Evolutionary conservation across 2,113 vertebrate genomes (phyloP).

Genomic region (Planiliza haematocheilus): DNA sequence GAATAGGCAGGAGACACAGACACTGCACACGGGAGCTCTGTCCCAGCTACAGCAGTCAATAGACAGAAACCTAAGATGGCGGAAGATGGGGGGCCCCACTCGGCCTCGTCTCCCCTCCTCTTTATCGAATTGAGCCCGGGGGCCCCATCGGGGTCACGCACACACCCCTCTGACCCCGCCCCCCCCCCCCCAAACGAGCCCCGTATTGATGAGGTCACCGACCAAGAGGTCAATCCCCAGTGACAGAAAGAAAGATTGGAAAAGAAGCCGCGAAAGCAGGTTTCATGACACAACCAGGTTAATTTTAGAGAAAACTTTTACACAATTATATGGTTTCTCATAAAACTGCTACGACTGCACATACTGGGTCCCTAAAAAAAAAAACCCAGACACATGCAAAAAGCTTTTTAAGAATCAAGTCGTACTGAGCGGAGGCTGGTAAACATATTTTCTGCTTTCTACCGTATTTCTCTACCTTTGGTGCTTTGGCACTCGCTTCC

Average conservation of each 20-base stretch:
- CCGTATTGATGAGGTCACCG: constrained; percentile 72
- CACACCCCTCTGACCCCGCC: constrained; percentile 49
- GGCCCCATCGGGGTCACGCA: constrained; percentile 56
- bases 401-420: neutral
- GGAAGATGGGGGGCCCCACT: constrained; percentile 32
- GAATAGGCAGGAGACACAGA: constrained; percentile 43
- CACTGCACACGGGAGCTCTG: neutral
- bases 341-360: neutral
- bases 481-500: constrained; percentile 12
- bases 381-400: neutral
- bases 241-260: constrained; percentile 29
- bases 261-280: neutral
- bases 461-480: neutral
- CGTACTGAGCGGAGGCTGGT: neutral
- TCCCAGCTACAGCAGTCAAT: constrained; percentile 38
- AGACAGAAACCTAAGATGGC: constrained; percentile 71
- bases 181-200: constrained; percentile 64
- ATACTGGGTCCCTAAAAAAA: neutral
- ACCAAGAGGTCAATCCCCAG: constrained; percentile 55
- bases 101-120: constrained; percentile 27
- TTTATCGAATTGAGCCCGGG: constrained; percentile 57
- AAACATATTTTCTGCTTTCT: constrained; percentile 27
- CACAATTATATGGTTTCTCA: neutral
- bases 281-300: neutral
- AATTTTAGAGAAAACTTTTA: neutral